Evolutionary conservation across 2,888 invertebrate genomes (phyloP), one percentile per base, ranked within the genome.

Genomic region (Melipona beecheii): DNA sequence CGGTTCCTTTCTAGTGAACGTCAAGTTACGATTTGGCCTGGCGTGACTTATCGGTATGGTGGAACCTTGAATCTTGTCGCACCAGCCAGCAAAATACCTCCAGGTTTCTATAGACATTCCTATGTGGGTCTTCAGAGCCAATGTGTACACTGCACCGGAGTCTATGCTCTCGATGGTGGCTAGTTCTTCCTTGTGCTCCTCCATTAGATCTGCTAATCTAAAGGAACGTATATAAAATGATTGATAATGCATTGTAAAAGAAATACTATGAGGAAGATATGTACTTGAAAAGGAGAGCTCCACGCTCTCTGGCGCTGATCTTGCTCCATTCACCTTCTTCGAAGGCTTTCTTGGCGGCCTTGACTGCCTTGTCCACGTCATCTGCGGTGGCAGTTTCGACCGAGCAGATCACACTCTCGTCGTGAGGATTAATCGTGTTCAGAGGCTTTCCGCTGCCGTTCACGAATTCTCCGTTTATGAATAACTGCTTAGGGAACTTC

Each of bases 61-160:
- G 21, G 96, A 95, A 0, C 99, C 99, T 93, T 98, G 97, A 78
- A 98, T 99, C 94, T 99, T 99, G 95, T 99, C 99, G 92, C 98
- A 97, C 98, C 99, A 99, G 5, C 99, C 99, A 5, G 99, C 99
- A 94, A 98, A 99, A 94, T 99, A 99, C 60, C 98, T 95, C 98
- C 99, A 99, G 0, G 98, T 98, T 93, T 99, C 99, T 73, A 99
- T 98, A 24, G 99, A 99, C 99, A 99, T 99, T 77, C 99, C 99
- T 9, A 99, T 96, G 95, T 99, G 99, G 0, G 99, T 99, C 94
- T 99, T 99, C 24, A 99, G 94, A 0, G 99, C 99, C 69, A 99
- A 95, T 0, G 99, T 99, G 95, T 99, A 99, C 0, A 99, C 99
- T 0, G 99, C 99, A 0, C 99, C 99, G 0, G 98, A 98, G 94